These are phyloP conservation scores for Neuroterus valhalla DNA, from an alignment of 1,140 invertebrate species.

Conservation along the genomic window DNA sequence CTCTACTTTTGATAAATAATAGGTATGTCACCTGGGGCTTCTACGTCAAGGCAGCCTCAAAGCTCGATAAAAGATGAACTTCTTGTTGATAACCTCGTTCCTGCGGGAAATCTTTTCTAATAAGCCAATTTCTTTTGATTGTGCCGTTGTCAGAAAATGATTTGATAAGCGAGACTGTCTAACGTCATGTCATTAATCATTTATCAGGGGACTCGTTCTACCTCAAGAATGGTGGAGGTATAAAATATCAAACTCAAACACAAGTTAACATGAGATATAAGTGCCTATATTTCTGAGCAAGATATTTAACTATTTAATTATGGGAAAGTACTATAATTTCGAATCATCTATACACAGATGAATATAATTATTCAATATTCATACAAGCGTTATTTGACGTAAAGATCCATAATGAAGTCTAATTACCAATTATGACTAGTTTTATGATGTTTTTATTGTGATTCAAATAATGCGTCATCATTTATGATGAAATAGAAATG, in stretches of 20 bases:
- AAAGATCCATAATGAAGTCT: not conserved
- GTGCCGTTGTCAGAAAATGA: constrained; percentile 5
- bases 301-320: not conserved
- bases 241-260: not conserved
- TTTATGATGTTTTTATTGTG: not conserved
- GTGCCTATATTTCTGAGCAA: not conserved
- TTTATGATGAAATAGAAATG: not conserved
- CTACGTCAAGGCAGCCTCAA: constrained; percentile 52
- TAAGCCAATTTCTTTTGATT: constrained; percentile 30
- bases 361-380: too few species aligned
- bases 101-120: constrained; percentile 43
- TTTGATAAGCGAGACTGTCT: constrained; percentile 27
- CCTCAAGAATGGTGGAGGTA: not conserved
- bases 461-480: constrained; percentile 7
- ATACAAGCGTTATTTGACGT: too few species aligned
- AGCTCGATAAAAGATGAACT: constrained; percentile 61
- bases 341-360: too few species aligned
- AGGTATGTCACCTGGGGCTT: constrained; percentile 51
- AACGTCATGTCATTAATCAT: constrained; percentile 23
- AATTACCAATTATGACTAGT: not conserved
- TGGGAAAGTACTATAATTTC: too few species aligned
- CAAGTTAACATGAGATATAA: not conserved
- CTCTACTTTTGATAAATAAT: constrained; percentile 66
- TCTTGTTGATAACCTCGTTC: constrained; percentile 43
- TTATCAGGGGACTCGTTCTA: constrained; percentile 4